These are phyloP conservation scores for Malurus leucopterus DNA, from an alignment of 2,797 vertebrate genomes.

Conservation along the genomic window DNA sequence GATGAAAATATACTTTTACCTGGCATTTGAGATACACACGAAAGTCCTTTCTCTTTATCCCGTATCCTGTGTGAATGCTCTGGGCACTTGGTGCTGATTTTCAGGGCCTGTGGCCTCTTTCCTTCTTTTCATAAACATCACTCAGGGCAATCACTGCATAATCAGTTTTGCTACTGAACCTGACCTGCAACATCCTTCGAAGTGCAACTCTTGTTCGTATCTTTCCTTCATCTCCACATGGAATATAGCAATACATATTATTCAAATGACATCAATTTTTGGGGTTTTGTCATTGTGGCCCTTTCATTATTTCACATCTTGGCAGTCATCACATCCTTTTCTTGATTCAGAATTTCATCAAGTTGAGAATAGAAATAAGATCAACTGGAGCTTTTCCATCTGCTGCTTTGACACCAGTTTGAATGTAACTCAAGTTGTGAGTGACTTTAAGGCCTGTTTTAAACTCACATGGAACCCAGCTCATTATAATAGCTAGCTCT, in stretches of 20 bases:
- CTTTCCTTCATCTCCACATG: neutral
- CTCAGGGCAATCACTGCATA: neutral
- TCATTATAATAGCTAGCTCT: neutral
- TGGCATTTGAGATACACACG: neutral
- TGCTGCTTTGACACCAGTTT: neutral
- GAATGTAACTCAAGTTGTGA: neutral
- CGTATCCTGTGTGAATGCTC: neutral
- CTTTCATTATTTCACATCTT: neutral
- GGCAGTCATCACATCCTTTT: neutral
- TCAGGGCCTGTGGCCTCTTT: neutral
- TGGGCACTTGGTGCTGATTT: neutral
- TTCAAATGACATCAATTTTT: neutral
- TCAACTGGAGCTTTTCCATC: neutral
- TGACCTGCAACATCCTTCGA: neutral
- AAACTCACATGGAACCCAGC: neutral
- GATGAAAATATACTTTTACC: neutral
- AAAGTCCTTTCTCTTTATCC: neutral
- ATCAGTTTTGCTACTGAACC: neutral
- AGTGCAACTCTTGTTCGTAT: neutral
- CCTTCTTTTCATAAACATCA: neutral
- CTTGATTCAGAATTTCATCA: neutral
- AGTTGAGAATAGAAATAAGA: neutral
- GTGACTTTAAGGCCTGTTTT: neutral
- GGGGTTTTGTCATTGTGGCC: neutral
- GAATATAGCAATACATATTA: neutral